These are phyloP conservation scores for Gasterosteus nipponicus DNA, from an alignment of 2,113 vertebrate species.

Conservation along the genomic window DNA sequence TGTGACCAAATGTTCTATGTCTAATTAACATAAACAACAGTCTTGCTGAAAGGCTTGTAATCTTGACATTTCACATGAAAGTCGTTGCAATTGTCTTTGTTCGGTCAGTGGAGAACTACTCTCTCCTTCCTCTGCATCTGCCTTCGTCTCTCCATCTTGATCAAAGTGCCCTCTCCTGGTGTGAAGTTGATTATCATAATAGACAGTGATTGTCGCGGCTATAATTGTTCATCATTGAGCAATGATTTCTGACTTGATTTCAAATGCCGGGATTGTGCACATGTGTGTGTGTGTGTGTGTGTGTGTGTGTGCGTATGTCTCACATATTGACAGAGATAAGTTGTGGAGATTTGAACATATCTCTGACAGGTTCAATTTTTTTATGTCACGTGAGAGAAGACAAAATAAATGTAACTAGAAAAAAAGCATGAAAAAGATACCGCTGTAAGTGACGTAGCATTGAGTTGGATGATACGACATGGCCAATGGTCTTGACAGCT, in stretches of 20 bases:
- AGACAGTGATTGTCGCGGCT: conserved; percentile 48
- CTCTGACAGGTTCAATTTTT: neutral
- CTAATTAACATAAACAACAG: neutral
- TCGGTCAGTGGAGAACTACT: neutral
- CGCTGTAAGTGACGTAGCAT: neutral
- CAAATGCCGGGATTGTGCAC: conserved; percentile 27
- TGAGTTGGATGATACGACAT: neutral
- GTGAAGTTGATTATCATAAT: conserved; percentile 62
- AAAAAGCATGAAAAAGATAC: neutral
- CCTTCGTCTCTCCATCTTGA: neutral
- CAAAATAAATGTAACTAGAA: neutral
- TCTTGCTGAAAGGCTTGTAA: neutral
- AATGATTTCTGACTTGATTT: conserved; percentile 53
- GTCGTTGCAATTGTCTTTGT: neutral
- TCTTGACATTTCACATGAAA: neutral
- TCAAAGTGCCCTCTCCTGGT: conserved; percentile 27
- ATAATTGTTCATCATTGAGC: conserved; percentile 63
- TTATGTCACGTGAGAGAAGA: neutral
- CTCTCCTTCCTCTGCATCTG: neutral
- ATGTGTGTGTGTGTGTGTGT: conserved; percentile 5
- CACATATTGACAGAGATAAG: neutral
- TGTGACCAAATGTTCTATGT: neutral
- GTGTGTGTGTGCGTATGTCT: neutral
- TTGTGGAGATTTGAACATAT: neutral
- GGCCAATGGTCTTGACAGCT: neutral